A percentile compares a stretch with the other conserved stretches of the same genome.
These are phyloP conservation scores for Mylabris sibirica DNA, from an alignment of 2,888 invertebrate species.

Conservation along the genomic window DNA sequence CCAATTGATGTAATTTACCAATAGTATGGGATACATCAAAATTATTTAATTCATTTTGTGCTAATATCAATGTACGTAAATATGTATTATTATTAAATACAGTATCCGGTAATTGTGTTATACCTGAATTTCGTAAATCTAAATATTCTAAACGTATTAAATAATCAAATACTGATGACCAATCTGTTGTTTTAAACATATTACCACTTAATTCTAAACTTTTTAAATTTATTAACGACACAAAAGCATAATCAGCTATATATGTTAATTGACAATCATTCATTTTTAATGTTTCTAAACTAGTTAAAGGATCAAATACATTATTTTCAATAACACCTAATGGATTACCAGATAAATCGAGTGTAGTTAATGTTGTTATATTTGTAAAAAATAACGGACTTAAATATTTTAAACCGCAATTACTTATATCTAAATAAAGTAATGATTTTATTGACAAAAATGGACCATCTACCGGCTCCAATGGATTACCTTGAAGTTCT, in stretches of 20 bases:
- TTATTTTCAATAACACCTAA: constrained; percentile 66
- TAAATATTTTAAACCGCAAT: constrained; percentile 68
- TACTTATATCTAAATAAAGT: constrained; percentile 73
- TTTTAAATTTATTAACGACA: constrained; percentile 68
- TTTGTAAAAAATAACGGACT: constrained; percentile 73
- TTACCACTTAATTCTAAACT: constrained; percentile 71
- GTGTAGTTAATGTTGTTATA: constrained; percentile 70
- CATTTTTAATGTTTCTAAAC: constrained; percentile 71
- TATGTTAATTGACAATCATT: constrained; percentile 70
- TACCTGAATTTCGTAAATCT: constrained; percentile 68
- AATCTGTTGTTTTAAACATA: constrained; percentile 67
- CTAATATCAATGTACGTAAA: constrained; percentile 69
- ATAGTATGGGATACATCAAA: constrained; percentile 72
- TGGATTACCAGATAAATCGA: constrained; percentile 76
- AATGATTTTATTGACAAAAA: constrained; percentile 72
- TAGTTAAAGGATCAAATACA: constrained; percentile 70
- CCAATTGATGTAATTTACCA: constrained; percentile 70
- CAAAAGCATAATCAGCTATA: constrained; percentile 67
- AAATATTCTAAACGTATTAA: constrained; percentile 70
- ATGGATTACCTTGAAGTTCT: constrained; percentile 74
- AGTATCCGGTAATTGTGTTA: constrained; percentile 70
- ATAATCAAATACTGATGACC: constrained; percentile 69
- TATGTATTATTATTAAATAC: constrained; percentile 72
- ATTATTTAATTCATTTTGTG: constrained; percentile 71
- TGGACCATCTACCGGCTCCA: constrained; percentile 69